Percentiles rank a stretch among this genome's conserved stretches.
Conservation (phyloP, 2,888 invertebrate genomes). For the Carterocephalus palaemon region DNA sequence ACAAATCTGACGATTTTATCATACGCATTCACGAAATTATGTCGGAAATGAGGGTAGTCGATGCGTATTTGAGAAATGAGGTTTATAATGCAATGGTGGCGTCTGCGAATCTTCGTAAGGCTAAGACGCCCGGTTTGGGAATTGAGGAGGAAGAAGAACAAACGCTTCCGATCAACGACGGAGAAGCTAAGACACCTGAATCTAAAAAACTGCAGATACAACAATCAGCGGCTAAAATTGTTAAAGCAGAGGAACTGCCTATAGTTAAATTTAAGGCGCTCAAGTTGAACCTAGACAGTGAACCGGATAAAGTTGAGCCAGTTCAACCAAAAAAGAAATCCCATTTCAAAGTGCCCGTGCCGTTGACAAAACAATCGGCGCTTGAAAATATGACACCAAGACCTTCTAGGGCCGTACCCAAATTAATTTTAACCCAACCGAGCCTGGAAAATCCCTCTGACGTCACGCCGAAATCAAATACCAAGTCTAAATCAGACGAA, state of each 20-base stretch:
- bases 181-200: slow-evolving; percentile 45
- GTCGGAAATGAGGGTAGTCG: slow-evolving; percentile 34
- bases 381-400: slow-evolving; percentile 54
- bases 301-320: slow-evolving; percentile 39
- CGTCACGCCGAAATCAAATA: too few species aligned
- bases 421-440: too few species aligned
- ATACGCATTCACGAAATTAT: slow-evolving; percentile 52
- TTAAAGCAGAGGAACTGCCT: slow-evolving; percentile 56
- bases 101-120: slow-evolving; percentile 43
- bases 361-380: slow-evolving; percentile 43
- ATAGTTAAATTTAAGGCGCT: slow-evolving; percentile 47
- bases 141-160: slow-evolving; percentile 45
- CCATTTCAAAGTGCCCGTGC: slow-evolving; percentile 60
- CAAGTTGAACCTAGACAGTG: slow-evolving; percentile 53
- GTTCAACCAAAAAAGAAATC: slow-evolving; percentile 31
- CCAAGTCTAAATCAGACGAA: too few species aligned
- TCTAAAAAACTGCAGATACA: slow-evolving; percentile 38
- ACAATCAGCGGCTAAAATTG: slow-evolving; percentile 36
- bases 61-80: slow-evolving; percentile 47
- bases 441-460: too few species aligned
- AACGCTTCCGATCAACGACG: slow-evolving; percentile 37
- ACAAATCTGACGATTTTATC: slow-evolving; percentile 46
- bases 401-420: slow-evolving; percentile 31
- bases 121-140: slow-evolving; percentile 36
- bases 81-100: slow-evolving; percentile 53